phyloP scores from a whole-genome alignment of 2,113 vertebrate genomes.

The Rhodinocichla rosea region DNA sequence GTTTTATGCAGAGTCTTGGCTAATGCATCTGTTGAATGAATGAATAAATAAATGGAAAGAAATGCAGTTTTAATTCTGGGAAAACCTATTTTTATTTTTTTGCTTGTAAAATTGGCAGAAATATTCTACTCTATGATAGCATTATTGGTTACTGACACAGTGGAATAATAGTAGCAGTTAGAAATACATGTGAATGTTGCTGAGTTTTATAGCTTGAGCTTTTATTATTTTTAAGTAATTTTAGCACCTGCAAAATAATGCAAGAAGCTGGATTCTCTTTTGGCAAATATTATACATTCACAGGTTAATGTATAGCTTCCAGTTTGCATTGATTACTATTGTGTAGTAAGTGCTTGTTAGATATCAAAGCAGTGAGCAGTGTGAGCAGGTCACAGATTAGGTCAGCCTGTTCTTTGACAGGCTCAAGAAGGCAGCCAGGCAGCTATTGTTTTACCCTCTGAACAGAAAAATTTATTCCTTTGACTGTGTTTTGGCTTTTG shows the following conservation, averaged over 20 bases:
- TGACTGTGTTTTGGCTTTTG: not conserved
- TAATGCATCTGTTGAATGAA: slow-evolving; percentile 53
- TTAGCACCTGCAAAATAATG: not conserved
- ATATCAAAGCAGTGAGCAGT: not conserved
- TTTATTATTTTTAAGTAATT: not conserved
- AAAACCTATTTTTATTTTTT: slow-evolving; percentile 45
- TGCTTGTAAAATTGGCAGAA: slow-evolving; percentile 44
- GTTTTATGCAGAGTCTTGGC: slow-evolving; percentile 19
- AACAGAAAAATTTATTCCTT: not conserved
- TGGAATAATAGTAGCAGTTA: slow-evolving; percentile 10
- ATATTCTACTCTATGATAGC: not conserved
- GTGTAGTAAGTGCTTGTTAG: not conserved
- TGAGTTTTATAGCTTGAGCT: not conserved
- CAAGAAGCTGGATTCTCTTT: not conserved
- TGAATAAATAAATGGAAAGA: slow-evolving; percentile 58
- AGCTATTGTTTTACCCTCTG: not conserved
- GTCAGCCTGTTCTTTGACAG: not conserved
- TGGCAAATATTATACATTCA: not conserved
- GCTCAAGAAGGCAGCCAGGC: not conserved
- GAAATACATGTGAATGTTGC: not conserved
- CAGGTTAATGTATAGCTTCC: not conserved
- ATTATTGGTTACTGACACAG: slow-evolving; percentile 3
- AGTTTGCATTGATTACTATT: not conserved
- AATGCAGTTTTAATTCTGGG: slow-evolving; percentile 53
- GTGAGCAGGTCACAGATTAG: not conserved